These are phyloP conservation scores for Rosalia funebris DNA, from an alignment of 2,888 invertebrate genomes.

Conservation along the genomic window DNA sequence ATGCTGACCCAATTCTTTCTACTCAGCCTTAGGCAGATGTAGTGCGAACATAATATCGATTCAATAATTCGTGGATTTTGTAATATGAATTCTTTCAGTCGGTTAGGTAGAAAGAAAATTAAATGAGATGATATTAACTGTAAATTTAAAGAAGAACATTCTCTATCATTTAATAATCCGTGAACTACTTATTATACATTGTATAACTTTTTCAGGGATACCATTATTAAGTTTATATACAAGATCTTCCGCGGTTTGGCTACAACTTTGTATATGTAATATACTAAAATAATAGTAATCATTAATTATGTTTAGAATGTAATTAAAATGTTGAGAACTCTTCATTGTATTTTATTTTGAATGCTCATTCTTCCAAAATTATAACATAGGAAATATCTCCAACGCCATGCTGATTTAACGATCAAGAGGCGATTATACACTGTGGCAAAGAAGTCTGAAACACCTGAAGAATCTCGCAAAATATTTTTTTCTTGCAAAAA, in stretches of 20 bases:
- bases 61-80: constrained; percentile 7
- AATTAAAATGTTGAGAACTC: constrained; percentile 3
- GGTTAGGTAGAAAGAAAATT: background rate
- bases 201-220: background rate
- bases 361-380: no score
- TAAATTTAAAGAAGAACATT: constrained; percentile 2
- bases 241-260: background rate
- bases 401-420: no score
- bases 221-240: background rate
- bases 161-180: background rate
- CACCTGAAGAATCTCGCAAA: no score
- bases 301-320: background rate
- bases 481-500: no score
- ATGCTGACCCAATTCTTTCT: constrained; percentile 11
- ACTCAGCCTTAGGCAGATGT: background rate
- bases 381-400: no score
- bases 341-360: background rate
- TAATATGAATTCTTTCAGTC: constrained; percentile 1
- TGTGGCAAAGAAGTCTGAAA: no score
- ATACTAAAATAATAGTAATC: background rate
- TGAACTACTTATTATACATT: background rate
- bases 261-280: background rate
- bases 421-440: no score
- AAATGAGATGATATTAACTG: constrained; percentile 3
- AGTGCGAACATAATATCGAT: background rate